Percentiles rank a stretch among this genome's conserved stretches.
Evolutionary conservation across 2,797 vertebrate species (phyloP).

Genomic region (Paguma larvata): DNA sequence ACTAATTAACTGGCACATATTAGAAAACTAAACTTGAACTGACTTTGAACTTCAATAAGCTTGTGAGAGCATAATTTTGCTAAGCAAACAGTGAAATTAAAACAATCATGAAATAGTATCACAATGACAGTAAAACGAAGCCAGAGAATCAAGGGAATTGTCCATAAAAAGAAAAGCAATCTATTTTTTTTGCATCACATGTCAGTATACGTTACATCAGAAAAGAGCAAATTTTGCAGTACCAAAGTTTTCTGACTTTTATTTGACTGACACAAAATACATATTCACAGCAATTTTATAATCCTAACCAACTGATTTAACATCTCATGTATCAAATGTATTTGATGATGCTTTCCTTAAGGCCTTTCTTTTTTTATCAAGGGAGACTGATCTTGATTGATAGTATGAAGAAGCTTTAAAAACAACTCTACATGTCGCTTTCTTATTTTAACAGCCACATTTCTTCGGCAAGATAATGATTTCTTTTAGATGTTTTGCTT

Average conservation of each 20-base stretch:
- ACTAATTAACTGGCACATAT: constrained; percentile 81
- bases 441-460: not conserved
- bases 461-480: not conserved
- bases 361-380: not conserved
- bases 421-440: not conserved
- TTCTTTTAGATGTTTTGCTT: not conserved
- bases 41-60: constrained; percentile 80
- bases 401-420: not conserved
- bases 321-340: not conserved
- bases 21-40: constrained; percentile 76
- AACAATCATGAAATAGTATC: constrained; percentile 37
- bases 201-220: not conserved
- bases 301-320: not conserved
- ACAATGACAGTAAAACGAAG: constrained; percentile 39
- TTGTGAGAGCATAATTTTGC: constrained; percentile 75
- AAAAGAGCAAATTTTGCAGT: not conserved
- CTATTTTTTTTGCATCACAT: not conserved
- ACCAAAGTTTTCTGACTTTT: not conserved
- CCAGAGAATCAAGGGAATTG: constrained; percentile 44
- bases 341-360: constrained; percentile 5
- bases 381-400: not conserved
- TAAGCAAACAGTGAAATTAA: constrained; percentile 78
- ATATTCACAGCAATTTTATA: constrained; percentile 47
- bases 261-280: constrained; percentile 53
- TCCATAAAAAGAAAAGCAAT: constrained; percentile 58